Conservation (phyloP, 92 coral and sea anemone genomes). For the Metridium senile region DNA sequence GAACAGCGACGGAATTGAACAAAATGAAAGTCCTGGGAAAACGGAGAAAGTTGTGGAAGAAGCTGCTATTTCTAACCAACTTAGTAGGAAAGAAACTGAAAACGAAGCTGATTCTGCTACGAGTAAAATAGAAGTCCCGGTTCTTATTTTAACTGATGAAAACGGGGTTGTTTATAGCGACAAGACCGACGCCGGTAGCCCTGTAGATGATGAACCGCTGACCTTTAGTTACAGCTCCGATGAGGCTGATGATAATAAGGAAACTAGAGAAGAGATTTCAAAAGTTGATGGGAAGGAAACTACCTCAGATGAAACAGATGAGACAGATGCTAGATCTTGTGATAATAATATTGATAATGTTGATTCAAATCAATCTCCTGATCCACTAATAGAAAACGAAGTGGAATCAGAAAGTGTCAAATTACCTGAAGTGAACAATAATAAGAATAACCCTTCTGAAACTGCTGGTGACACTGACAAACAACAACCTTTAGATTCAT, state of each 20-base stretch:
- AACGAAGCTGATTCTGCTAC: neutral
- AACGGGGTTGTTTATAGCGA: constrained; percentile 53
- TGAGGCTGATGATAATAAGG: constrained; percentile 12
- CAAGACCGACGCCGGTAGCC: neutral
- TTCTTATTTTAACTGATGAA: constrained; percentile 76
- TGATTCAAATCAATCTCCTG: neutral
- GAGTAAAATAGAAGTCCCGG: constrained; percentile 48
- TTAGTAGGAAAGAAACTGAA: neutral
- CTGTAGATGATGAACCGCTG: constrained; percentile 21
- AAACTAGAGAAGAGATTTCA: neutral
- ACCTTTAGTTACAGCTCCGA: neutral
- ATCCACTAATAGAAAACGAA: neutral
- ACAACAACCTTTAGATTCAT: constrained; percentile 9
- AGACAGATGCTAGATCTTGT: constrained; percentile 19
- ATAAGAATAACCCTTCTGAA: neutral
- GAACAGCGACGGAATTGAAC: constrained; percentile 29
- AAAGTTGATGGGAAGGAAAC: constrained; percentile 8
- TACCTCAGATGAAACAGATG: constrained; percentile 12
- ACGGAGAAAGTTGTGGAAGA: constrained; percentile 29
- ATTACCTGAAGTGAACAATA: neutral
- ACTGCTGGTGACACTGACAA: neutral
- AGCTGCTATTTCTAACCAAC: neutral
- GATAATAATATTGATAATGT: constrained; percentile 6
- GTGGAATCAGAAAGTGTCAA: neutral
- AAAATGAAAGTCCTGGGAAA: constrained; percentile 57